Evolutionary conservation across 2,888 invertebrate species (phyloP), one percentile per base, ranked within the genome.

Genomic region (Euzophera pinguis): DNA sequence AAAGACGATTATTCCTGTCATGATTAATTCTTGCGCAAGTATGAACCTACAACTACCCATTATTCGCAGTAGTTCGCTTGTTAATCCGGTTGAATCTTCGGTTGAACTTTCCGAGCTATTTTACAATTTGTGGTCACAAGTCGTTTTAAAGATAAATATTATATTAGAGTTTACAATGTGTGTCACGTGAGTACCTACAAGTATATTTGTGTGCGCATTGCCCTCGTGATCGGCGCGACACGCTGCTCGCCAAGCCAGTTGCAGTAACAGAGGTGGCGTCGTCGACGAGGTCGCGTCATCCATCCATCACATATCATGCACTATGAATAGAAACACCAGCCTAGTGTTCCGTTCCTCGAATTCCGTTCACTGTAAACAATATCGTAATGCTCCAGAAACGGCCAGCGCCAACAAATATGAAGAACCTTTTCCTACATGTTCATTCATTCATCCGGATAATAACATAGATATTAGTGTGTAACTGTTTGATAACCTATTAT

Each of bases 341-440:
- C 71, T 81, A 80, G 69, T 75, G 75, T 75, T 78, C 74, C 84
- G 81, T 88, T 86, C 87, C 79, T 71, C 63, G 81, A 82, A 88
- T 87, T 78, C 81, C 80, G 63, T 62, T 67, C 65, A 65, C 67
- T 65, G 71, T 82, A 84, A 84, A 84, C 79, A 82, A 80, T 72
- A 67, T 65, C 67, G 69, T 73, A 75, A 78, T 73, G 62, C 60
- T 61, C 55, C 58, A 67, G 65, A 65, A 69, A 70, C 62, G 56
- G 61, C 63, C 57, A 4, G 59, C 22, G 22, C 3, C 22, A 22
- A 22, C 67, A 67, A 64, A 64, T 63, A 62, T 61, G 63, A 60
- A 61, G 59, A 69, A 67, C 62, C 63, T 68, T 67, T 69, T 63
- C 62, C 61, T 62, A 67, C 61, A 59, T 45, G 29, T 45, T 45